Percentiles rank a stretch among this genome's conserved stretches.
Evolutionary conservation across 1,140 invertebrate species (phyloP).

Genomic region (Drosophila melanica): DNA sequence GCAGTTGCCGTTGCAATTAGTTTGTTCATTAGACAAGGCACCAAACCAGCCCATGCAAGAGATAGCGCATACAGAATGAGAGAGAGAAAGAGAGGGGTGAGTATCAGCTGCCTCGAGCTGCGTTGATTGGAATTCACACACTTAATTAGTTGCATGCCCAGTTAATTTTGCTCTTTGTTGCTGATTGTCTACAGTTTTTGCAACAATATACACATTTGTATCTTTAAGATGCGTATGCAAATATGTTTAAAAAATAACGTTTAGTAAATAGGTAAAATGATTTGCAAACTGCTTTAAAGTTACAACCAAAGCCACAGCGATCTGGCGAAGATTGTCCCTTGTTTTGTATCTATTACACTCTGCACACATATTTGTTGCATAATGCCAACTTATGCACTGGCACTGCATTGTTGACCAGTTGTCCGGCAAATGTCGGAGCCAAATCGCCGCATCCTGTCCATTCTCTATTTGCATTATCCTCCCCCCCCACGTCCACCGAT

Average conservation of each 20-base stretch:
- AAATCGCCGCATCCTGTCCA: constrained; percentile 6
- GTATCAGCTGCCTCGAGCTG: constrained; percentile 27
- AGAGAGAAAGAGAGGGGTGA: not conserved
- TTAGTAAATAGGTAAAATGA: constrained; percentile 10
- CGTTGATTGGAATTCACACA: constrained; percentile 76
- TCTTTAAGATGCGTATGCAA: constrained; percentile 43
- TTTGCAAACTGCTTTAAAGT: constrained; percentile 18
- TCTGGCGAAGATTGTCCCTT: constrained; percentile 22
- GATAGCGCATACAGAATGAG: not conserved
- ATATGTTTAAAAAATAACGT: too few species aligned
- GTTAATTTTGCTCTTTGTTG: constrained; percentile 54
- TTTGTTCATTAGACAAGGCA: constrained; percentile 78
- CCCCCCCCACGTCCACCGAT: constrained; percentile 24
- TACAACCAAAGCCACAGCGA: constrained; percentile 31
- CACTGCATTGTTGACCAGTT: constrained; percentile 78
- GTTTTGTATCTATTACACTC: constrained; percentile 35
- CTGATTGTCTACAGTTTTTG: constrained; percentile 25
- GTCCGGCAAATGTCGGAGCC: constrained; percentile 32
- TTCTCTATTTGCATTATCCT: constrained; percentile 56
- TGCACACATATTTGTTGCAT: constrained; percentile 77
- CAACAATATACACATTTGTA: not conserved
- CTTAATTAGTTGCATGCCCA: constrained; percentile 70
- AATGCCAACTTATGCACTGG: constrained; percentile 71
- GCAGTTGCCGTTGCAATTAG: constrained; percentile 81
- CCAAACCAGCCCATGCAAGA: constrained; percentile 41